phyloP scores from a whole-genome alignment of 1,140 invertebrate genomes.

The Papilio aristodemus region DNA sequence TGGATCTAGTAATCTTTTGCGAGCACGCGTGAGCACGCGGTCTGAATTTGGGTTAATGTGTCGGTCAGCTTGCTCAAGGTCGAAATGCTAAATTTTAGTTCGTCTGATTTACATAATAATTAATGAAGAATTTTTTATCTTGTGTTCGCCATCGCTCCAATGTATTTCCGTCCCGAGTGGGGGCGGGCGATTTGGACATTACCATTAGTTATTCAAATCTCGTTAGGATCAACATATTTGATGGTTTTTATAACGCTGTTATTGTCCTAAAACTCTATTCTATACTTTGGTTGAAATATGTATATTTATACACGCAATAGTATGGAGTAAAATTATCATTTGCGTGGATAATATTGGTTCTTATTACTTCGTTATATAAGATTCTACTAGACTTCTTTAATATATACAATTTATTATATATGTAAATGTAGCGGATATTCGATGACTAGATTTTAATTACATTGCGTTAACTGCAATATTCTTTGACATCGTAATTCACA shows the following conservation, averaged over 20 bases:
- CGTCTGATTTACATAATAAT: constrained; percentile 21
- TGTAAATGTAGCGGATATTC: too few species aligned
- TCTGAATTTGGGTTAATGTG: constrained; percentile 66
- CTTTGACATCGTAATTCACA: constrained; percentile 39
- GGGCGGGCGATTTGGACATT: constrained; percentile 27
- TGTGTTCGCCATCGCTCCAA: constrained; percentile 18
- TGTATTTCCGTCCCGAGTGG: constrained; percentile 27
- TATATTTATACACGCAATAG: too few species aligned
- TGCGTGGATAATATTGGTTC: neutral
- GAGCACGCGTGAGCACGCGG: constrained; percentile 59
- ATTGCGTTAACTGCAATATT: constrained; percentile 2
- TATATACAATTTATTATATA: too few species aligned
- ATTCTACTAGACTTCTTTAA: too few species aligned
- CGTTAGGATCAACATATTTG: constrained; percentile 11
- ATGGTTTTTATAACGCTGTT: neutral
- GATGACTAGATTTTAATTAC: neutral
- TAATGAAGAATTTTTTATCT: constrained; percentile 11
- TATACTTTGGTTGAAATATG: neutral
- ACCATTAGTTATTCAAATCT: constrained; percentile 32
- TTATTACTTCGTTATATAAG: too few species aligned
- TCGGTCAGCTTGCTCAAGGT: constrained; percentile 42
- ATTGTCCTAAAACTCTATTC: neutral
- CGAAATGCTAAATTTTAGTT: constrained; percentile 53
- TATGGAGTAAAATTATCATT: too few species aligned
- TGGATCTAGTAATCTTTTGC: constrained; percentile 56